Evolutionary conservation across 2,797 vertebrate genomes (phyloP).

Genomic region (Babyrousa celebensis): DNA sequence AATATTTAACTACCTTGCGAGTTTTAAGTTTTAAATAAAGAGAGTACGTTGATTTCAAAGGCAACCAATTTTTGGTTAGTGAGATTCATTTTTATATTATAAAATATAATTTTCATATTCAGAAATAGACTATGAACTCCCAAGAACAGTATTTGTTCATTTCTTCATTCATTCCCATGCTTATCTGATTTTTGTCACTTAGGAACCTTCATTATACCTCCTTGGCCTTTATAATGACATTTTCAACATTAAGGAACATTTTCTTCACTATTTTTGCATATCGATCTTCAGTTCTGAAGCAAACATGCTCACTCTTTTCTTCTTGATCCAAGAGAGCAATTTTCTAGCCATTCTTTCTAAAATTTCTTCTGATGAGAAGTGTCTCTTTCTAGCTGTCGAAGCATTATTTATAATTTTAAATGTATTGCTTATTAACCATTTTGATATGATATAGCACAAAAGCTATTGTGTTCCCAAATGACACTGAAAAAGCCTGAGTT

Average conservation of each 20-base stretch:
- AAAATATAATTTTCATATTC: constrained; percentile 44
- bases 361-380: constrained; percentile 73
- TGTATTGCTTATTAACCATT: constrained; percentile 54
- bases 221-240: constrained; percentile 80
- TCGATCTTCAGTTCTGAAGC: constrained; percentile 83
- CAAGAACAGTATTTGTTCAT: constrained; percentile 22
- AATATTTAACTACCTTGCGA: constrained; percentile 44
- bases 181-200: constrained; percentile 62
- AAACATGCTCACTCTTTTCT: constrained; percentile 81
- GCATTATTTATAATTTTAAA: constrained; percentile 53
- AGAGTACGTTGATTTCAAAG: constrained; percentile 14
- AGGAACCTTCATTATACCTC: constrained; percentile 65
- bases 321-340: constrained; percentile 78
- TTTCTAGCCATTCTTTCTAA: constrained; percentile 68
- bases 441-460: constrained; percentile 22
- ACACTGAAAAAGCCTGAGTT: constrained; percentile 18
- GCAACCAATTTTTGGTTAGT: not conserved
- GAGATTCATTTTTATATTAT: constrained; percentile 34
- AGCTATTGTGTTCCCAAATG: constrained; percentile 6
- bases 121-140: constrained; percentile 57
- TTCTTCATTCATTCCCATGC: constrained; percentile 32
- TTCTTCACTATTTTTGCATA: constrained; percentile 80
- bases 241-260: constrained; percentile 72
- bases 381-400: constrained; percentile 68
- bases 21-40: constrained; percentile 35